These are phyloP conservation scores for Chascanopsetta lugubris DNA, from an alignment of 2,113 vertebrate genomes.

Conservation along the genomic window DNA sequence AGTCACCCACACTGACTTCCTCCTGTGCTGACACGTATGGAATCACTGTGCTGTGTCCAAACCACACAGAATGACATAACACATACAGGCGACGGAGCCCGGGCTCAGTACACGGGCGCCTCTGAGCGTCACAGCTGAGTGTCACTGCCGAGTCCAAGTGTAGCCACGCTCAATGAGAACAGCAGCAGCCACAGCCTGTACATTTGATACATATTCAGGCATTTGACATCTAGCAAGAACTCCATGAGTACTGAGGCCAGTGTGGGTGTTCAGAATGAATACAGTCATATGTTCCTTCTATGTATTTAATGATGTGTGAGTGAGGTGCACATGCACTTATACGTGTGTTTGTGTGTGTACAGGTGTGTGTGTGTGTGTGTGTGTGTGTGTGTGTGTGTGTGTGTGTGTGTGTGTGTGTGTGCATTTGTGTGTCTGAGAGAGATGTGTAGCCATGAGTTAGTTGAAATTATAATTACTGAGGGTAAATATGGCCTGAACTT, in stretches of 20 bases:
- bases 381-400: slow-evolving; percentile 8
- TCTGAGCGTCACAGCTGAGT: slow-evolving; percentile 47
- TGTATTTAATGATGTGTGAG: slow-evolving; percentile 41
- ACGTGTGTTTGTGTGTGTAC: background rate
- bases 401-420: slow-evolving; percentile 15
- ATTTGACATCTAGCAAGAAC: slow-evolving; percentile 51
- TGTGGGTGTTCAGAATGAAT: slow-evolving; percentile 38
- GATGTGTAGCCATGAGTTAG: background rate
- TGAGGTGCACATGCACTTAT: slow-evolving; percentile 6
- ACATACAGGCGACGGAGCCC: slow-evolving; percentile 35
- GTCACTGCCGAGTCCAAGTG: slow-evolving; percentile 40
- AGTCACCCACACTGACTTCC: slow-evolving; percentile 63
- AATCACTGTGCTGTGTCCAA: slow-evolving; percentile 55
- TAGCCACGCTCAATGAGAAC: slow-evolving; percentile 33
- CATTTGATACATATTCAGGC: slow-evolving; percentile 36
- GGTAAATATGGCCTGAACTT: slow-evolving; percentile 14
- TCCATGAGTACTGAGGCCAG: slow-evolving; percentile 22
- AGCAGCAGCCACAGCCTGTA: slow-evolving; percentile 34
- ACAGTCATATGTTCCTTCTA: slow-evolving; percentile 40
- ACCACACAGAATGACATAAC: slow-evolving; percentile 63
- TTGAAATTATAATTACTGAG: too few relatives aligned
- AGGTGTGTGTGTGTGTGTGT: slow-evolving; percentile 4
- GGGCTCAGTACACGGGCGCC: slow-evolving; percentile 9
- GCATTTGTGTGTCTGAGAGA: slow-evolving; percentile 7
- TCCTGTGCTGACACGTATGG: slow-evolving; percentile 65